These are phyloP conservation scores for Arctocebus calabarensis DNA, from an alignment of 2,797 vertebrate genomes.

Conservation along the genomic window DNA sequence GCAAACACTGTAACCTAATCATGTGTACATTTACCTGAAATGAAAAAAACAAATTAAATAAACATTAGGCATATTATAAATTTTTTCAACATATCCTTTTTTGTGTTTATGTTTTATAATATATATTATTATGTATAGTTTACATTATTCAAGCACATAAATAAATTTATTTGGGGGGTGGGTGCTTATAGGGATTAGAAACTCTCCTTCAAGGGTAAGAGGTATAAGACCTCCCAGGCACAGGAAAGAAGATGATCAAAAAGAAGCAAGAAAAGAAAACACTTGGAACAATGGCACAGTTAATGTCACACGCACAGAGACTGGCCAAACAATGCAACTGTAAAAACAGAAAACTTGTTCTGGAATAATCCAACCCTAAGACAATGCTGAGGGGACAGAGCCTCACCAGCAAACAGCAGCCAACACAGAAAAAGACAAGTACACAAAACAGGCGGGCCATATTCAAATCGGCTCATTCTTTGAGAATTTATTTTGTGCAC, in stretches of 20 bases:
- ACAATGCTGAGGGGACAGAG: neutral
- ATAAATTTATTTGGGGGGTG: neutral
- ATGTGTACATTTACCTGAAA: no score
- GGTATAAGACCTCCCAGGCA: neutral
- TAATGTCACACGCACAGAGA: fast-evolving
- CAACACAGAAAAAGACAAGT: no score
- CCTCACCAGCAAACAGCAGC: neutral
- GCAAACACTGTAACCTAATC: no score
- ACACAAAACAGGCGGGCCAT: no score
- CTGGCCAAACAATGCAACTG: neutral
- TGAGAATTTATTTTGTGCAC: neutral
- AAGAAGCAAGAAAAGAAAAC: neutral
- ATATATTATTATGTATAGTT: neutral
- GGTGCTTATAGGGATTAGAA: neutral
- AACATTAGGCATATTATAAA: neutral
- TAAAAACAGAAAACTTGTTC: neutral
- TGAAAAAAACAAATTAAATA: neutral
- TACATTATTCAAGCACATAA: neutral
- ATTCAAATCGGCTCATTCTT: neutral
- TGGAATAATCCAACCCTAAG: neutral
- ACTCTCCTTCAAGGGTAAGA: neutral
- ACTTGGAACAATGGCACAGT: neutral
- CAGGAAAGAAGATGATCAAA: neutral
- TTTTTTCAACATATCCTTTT: neutral
- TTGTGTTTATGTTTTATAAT: neutral